Evolutionary conservation across 2,113 vertebrate species (phyloP), one percentile per base, ranked within the genome.

Genomic region (Tachysurus vachellii): DNA sequence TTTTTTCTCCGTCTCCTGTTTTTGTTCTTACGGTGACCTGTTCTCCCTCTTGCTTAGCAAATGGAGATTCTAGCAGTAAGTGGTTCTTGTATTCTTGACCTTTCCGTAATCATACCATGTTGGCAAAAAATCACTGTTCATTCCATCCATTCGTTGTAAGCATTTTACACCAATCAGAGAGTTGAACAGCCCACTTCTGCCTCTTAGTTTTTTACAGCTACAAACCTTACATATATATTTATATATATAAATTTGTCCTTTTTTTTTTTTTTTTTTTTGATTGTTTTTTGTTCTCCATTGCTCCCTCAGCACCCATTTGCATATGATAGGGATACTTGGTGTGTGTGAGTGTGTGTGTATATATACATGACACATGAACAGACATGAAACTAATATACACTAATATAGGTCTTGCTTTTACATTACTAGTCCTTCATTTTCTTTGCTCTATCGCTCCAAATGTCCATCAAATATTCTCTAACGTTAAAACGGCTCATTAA

Each of bases 31-130:
- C 96, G 96, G 96, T 97, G 97, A 97, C 96, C 97, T 93, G 97
- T 96, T 96, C 96, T 96, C 95, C 97, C 95, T 97, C 96, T 98
- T 99, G 98, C 98, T 99, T 99, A 99, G 98, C 98, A 99, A 97
- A 99, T 99, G 98, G 98, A 99, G 97, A 96, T 96, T 96, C 97
- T 99, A 97, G 98, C 98, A 99, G 98, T 99, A 99, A 99, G 98
- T 99, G 93, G 95, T 96, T 97, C 96, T 98, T 96, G 91, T 97
- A 95, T 97, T 97, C 93, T 95, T 93, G 94, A 96, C 94, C 94
- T 92, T 91, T 94, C 94, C 94, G 90, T 93, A 91, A 87, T 92
- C 91, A 89, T 87, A 89, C 90, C 89, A 88, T 88, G 84, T 47
- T 91, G 95, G 94, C 93, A 91, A 87, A 82, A 36, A 36, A 36